Evolutionary conservation across 2,888 invertebrate species (phyloP).

Genomic region (Elegia similella): DNA sequence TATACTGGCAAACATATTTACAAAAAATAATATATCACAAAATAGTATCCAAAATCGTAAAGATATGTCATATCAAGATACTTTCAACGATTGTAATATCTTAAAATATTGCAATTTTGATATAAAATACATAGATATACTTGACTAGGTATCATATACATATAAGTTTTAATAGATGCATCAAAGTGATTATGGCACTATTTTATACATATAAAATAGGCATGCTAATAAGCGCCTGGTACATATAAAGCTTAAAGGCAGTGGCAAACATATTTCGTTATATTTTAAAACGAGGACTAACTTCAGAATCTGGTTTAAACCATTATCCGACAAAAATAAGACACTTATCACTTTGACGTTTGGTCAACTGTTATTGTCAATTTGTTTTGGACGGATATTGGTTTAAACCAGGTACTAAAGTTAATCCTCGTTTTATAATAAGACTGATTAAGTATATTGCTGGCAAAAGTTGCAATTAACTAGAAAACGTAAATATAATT

Average conservation of each 20-base stretch:
- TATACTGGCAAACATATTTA: constrained; percentile 64
- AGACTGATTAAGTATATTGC: constrained; percentile 44
- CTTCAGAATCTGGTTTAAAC: no score
- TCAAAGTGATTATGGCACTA: constrained; percentile 67
- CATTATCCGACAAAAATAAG: no score
- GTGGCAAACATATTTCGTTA: constrained; percentile 36
- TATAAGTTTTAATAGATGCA: constrained; percentile 40
- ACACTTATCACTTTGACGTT: no score
- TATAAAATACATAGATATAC: constrained; percentile 43
- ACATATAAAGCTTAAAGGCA: constrained; percentile 62
- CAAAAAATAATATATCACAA: constrained; percentile 71
- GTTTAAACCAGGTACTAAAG: no score
- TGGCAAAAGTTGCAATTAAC: constrained; percentile 32
- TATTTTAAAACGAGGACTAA: no score
- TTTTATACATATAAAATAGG: constrained; percentile 69
- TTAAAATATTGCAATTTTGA: constrained; percentile 23
- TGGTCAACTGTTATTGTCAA: no score
- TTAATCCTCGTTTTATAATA: no score
- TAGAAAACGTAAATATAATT: constrained; percentile 33
- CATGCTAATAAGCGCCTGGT: constrained; percentile 46
- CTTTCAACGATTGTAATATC: constrained; percentile 1
- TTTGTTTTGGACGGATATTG: no score
- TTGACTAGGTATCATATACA: constrained; percentile 62
- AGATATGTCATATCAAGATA: constrained; percentile 29
- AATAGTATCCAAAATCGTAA: constrained; percentile 48